phyloP scores from a whole-genome alignment of 2,797 vertebrate species.

The Amniataba percoides region DNA sequence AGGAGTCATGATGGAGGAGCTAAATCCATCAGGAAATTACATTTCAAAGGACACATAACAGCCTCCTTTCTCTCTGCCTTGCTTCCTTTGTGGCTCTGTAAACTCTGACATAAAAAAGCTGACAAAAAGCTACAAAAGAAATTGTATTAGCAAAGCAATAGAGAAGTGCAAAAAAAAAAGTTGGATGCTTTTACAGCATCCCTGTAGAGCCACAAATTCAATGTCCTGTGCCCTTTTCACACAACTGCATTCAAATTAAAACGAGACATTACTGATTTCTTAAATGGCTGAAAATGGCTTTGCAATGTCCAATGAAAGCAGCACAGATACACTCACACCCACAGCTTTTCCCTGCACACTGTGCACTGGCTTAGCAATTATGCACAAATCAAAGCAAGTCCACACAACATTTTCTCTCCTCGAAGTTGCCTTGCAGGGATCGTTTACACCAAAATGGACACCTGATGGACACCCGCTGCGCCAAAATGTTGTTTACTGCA shows the following conservation, averaged over 20 bases:
- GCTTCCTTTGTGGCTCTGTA: conserved; percentile 7
- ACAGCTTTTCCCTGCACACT: conserved; percentile 10
- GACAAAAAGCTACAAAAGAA: background rate
- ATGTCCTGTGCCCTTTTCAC: conserved; percentile 19
- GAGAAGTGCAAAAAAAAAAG: background rate
- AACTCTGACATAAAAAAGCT: conserved; percentile 10
- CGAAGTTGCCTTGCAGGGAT: conserved; percentile 23
- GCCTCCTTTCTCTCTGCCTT: background rate
- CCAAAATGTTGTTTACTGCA: conserved; percentile 45
- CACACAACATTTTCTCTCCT: conserved; percentile 20
- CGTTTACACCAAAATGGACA: conserved; percentile 50
- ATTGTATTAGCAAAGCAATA: background rate
- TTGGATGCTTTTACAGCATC: background rate
- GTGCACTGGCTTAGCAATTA: conserved; percentile 37
- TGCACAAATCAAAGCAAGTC: conserved; percentile 46
- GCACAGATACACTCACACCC: conserved; percentile 9
- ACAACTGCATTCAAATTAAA: conserved; percentile 21
- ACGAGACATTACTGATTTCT: conserved; percentile 30
- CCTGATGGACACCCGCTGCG: conserved; percentile 43
- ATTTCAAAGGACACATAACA: background rate
- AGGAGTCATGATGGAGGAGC: conserved; percentile 23
- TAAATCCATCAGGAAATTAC: conserved; percentile 41
- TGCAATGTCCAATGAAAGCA: conserved; percentile 31
- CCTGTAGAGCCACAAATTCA: conserved; percentile 14
- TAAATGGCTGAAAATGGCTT: conserved; percentile 35